Percentiles rank a stretch among this genome's conserved stretches.
phyloP scores from a whole-genome alignment of 2,797 vertebrate species.

The Malacoctenus gilli region DNA sequence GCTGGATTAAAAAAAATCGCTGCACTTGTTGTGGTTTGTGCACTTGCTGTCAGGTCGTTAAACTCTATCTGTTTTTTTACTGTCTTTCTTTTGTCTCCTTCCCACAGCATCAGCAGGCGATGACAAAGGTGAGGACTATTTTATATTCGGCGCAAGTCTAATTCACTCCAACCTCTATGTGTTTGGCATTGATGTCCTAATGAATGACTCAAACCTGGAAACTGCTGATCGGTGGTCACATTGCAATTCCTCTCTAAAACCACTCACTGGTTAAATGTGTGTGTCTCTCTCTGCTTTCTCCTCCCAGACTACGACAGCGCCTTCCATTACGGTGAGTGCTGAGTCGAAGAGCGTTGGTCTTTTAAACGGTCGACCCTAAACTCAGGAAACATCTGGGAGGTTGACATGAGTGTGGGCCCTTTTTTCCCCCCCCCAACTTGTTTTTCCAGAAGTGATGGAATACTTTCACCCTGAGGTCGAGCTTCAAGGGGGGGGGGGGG shows the following conservation, averaged over 20 bases:
- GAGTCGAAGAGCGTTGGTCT: slow-evolving; percentile 18
- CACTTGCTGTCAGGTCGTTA: no score
- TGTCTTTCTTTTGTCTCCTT: slow-evolving; percentile 11
- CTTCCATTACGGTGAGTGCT: slow-evolving; percentile 83
- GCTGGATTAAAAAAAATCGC: no score
- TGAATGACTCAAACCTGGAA: slow-evolving; percentile 36
- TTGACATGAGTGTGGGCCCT: slow-evolving; percentile 45
- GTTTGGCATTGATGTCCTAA: slow-evolving; percentile 27
- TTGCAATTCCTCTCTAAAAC: slow-evolving; percentile 48
- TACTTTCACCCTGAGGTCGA: slow-evolving; percentile 55
- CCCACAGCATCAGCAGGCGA: slow-evolving; percentile 54
- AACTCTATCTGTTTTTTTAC: no score
- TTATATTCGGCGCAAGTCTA: no score
- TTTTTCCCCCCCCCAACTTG: slow-evolving; percentile 25
- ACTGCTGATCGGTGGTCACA: slow-evolving; percentile 46
- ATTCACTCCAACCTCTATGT: slow-evolving; percentile 18
- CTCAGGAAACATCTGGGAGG: slow-evolving; percentile 73
- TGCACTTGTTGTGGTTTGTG: no score
- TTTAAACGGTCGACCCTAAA: slow-evolving; percentile 37
- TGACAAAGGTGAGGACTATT: slow-evolving; percentile 66
- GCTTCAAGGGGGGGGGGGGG: slow-evolving; percentile 23
- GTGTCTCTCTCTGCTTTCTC: slow-evolving; percentile 51
- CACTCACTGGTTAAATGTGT: slow-evolving; percentile 50
- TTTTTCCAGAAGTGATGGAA: slow-evolving; percentile 65
- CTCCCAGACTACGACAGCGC: slow-evolving; percentile 74